A percentile compares a stretch with the other conserved stretches of the same genome.
phyloP scores from a whole-genome alignment of 2,888 invertebrate genomes.

The Bembecia ichneumoniformis region DNA sequence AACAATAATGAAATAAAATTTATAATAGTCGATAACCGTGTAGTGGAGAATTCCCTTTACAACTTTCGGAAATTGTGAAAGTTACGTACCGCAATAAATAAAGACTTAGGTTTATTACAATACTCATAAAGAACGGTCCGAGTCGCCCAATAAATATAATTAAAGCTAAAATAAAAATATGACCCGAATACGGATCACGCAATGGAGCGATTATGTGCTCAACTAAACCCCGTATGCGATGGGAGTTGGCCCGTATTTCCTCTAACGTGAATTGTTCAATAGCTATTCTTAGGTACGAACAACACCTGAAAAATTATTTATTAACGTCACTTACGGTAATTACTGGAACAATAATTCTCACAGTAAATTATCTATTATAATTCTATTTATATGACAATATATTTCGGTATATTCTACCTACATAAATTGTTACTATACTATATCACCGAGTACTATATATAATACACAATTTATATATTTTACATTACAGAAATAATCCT shows the following conservation, averaged over 20 bases:
- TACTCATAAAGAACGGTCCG: conserved; percentile 5
- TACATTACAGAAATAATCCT: too few relatives aligned
- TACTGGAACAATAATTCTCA: too few relatives aligned
- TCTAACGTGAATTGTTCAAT: neutral
- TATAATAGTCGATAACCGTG: conserved; percentile 7
- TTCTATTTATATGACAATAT: too few relatives aligned
- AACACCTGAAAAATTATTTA: neutral
- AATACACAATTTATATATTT: too few relatives aligned
- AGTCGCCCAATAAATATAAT: conserved; percentile 18
- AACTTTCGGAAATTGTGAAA: conserved; percentile 13
- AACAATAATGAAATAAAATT: conserved; percentile 14
- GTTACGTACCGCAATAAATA: conserved; percentile 14
- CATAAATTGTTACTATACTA: too few relatives aligned
- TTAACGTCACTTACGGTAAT: neutral
- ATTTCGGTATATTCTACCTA: too few relatives aligned
- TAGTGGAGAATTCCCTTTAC: conserved; percentile 4
- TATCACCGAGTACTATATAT: too few relatives aligned
- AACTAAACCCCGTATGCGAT: conserved; percentile 8
- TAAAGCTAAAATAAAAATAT: conserved; percentile 16
- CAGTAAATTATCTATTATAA: too few relatives aligned
- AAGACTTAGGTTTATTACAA: conserved; percentile 14
- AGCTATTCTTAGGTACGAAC: neutral
- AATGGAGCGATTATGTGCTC: conserved; percentile 22
- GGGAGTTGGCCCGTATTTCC: conserved; percentile 10
- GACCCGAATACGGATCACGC: conserved; percentile 18